Percentiles rank a stretch among this genome's conserved stretches.
Evolutionary conservation across 2,797 vertebrate species (phyloP).

Genomic region (Nothura maculosa): DNA sequence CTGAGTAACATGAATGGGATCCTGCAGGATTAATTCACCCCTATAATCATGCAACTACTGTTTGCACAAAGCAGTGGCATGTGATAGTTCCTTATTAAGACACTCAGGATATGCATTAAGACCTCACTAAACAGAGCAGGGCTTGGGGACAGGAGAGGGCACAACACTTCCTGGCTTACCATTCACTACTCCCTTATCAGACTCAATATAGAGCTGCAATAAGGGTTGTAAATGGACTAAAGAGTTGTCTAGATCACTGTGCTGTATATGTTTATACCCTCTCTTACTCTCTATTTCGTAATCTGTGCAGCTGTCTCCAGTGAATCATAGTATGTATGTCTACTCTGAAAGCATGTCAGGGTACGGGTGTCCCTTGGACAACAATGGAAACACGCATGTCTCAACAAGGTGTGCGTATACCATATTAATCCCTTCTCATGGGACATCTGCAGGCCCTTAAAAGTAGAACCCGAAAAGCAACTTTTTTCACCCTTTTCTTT

Average conservation of each 20-base stretch:
- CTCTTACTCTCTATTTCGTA: slow-evolving; percentile 43
- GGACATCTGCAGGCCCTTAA: not conserved
- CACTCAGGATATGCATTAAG: not conserved
- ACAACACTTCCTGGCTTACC: not conserved
- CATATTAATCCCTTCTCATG: not conserved
- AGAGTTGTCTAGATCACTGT: slow-evolving; percentile 27
- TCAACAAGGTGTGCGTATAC: not conserved
- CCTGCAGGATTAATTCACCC: slow-evolving; percentile 61
- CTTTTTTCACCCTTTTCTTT: slow-evolving; percentile 6
- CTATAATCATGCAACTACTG: slow-evolving; percentile 62
- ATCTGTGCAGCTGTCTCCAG: slow-evolving; percentile 1
- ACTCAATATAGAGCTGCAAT: not conserved
- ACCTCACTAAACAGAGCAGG: not conserved
- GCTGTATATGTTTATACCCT: not conserved
- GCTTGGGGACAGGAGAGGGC: not conserved
- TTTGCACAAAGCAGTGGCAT: slow-evolving; percentile 62
- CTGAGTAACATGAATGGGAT: slow-evolving; percentile 53
- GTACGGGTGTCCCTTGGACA: slow-evolving; percentile 26
- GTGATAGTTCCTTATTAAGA: slow-evolving; percentile 52
- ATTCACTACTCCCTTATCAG: not conserved
- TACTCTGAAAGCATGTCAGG: not conserved
- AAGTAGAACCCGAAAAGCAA: not conserved
- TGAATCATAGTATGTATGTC: not conserved
- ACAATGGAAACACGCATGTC: not conserved
- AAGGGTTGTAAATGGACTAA: slow-evolving; percentile 2